These are phyloP conservation scores for Agriopis leucophaearia DNA, from an alignment of 2,888 invertebrate species.

Conservation along the genomic window DNA sequence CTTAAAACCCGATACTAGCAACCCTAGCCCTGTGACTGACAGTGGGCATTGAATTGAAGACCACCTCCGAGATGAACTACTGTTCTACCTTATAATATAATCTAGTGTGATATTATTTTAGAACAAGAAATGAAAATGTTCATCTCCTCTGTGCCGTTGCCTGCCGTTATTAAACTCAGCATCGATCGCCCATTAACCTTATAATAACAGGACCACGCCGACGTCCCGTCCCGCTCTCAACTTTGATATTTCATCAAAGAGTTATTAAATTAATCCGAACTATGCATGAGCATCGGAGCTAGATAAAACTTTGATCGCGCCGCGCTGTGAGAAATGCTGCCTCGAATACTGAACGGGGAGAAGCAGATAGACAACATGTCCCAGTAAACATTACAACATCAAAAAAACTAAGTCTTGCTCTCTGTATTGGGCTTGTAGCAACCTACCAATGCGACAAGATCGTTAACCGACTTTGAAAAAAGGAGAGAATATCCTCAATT, in stretches of 20 bases:
- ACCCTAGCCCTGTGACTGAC: too few relatives aligned
- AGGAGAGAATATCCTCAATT: too few relatives aligned
- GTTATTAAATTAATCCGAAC: constrained; percentile 44
- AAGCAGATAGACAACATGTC: not conserved
- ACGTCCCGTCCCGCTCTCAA: constrained; percentile 14
- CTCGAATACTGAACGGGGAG: not conserved
- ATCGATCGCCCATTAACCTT: constrained; percentile 5
- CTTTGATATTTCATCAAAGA: constrained; percentile 45
- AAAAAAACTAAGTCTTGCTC: too few relatives aligned
- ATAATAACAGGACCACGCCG: constrained; percentile 26
- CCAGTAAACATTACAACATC: too few relatives aligned
- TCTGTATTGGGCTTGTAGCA: too few relatives aligned
- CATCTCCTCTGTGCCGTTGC: not conserved
- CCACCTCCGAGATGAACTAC: too few relatives aligned
- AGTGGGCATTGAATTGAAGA: too few relatives aligned
- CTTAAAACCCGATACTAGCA: too few relatives aligned
- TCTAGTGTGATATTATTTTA: too few relatives aligned
- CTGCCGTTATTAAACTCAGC: not conserved
- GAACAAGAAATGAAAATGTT: not conserved
- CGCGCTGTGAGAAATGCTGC: not conserved
- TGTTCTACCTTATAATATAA: too few relatives aligned
- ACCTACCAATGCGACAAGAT: too few relatives aligned
- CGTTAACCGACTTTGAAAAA: too few relatives aligned
- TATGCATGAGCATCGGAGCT: constrained; percentile 44
- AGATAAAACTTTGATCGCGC: constrained; percentile 46